These are phyloP conservation scores for Vulpes ferrilata DNA, from an alignment of 2,113 vertebrate species.

Conservation along the genomic window DNA sequence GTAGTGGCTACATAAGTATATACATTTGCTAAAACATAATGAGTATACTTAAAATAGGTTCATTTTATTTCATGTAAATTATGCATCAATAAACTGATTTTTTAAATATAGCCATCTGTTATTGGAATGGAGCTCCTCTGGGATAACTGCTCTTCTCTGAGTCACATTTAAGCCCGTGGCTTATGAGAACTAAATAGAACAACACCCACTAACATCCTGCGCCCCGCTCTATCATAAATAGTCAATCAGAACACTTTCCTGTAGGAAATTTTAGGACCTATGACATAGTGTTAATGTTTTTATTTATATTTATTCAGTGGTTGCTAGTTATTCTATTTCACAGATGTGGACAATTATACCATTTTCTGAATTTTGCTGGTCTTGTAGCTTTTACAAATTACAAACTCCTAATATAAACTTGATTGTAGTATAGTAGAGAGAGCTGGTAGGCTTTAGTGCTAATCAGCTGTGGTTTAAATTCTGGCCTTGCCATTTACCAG, in stretches of 20 bases:
- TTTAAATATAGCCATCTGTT: constrained; percentile 5
- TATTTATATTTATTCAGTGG: constrained; percentile 65
- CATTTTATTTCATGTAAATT: constrained; percentile 33
- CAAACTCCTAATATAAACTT: constrained; percentile 67
- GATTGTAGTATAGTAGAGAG: not conserved
- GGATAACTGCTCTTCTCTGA: not conserved
- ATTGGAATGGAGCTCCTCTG: not conserved
- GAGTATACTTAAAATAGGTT: not conserved
- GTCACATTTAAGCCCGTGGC: not conserved
- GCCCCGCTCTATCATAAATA: not conserved
- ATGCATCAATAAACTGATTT: constrained; percentile 31
- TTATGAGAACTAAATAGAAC: not conserved
- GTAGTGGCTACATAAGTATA: not conserved
- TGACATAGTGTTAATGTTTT: constrained; percentile 64
- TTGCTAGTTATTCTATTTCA: constrained; percentile 76
- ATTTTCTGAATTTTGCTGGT: constrained; percentile 67
- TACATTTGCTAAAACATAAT: not conserved
- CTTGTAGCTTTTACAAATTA: constrained; percentile 68
- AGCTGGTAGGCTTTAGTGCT: not conserved
- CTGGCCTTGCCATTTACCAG: not conserved
- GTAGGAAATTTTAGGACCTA: constrained; percentile 41
- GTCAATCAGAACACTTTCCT: not conserved
- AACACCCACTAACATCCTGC: not conserved
- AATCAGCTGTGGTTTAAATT: constrained; percentile 35
- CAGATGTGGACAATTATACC: constrained; percentile 67